phyloP scores from a whole-genome alignment of 2,113 vertebrate genomes.

The Delphinapterus leucas region DNA sequence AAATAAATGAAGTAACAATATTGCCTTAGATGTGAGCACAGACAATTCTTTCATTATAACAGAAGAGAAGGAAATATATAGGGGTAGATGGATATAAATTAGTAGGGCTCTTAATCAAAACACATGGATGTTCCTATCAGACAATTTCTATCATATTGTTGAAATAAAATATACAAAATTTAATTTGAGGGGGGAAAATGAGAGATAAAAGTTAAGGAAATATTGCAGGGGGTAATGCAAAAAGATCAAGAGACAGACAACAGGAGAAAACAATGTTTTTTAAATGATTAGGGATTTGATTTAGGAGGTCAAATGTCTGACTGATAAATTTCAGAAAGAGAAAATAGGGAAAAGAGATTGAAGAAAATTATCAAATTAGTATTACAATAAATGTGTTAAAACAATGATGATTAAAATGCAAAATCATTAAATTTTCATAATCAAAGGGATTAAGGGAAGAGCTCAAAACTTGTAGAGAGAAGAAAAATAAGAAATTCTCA shows the following conservation, averaged over 20 bases:
- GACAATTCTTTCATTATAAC: not conserved
- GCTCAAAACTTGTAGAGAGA: not conserved
- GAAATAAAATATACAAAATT: not conserved
- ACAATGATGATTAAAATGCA: not conserved
- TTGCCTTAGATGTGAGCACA: not conserved
- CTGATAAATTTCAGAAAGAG: not conserved
- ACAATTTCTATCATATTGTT: not conserved
- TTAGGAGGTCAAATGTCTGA: not conserved
- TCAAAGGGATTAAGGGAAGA: not conserved
- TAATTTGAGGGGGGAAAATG: not conserved
- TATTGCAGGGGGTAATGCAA: not conserved
- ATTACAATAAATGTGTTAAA: not conserved
- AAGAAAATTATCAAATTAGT: not conserved
- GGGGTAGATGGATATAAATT: not conserved
- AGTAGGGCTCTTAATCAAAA: not conserved
- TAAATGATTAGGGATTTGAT: not conserved
- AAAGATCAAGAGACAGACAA: not conserved
- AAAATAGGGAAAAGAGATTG: not conserved
- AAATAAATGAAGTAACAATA: not conserved
- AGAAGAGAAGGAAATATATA: not conserved
- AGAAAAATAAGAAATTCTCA: not conserved
- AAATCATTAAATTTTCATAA: conserved; percentile 19
- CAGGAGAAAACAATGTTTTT: not conserved
- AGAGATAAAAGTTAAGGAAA: not conserved
- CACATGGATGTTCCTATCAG: not conserved